Base-by-base conservation (phyloP, 2,797 vertebrate species). In the Pipistrellus pygmaeus region DNA sequence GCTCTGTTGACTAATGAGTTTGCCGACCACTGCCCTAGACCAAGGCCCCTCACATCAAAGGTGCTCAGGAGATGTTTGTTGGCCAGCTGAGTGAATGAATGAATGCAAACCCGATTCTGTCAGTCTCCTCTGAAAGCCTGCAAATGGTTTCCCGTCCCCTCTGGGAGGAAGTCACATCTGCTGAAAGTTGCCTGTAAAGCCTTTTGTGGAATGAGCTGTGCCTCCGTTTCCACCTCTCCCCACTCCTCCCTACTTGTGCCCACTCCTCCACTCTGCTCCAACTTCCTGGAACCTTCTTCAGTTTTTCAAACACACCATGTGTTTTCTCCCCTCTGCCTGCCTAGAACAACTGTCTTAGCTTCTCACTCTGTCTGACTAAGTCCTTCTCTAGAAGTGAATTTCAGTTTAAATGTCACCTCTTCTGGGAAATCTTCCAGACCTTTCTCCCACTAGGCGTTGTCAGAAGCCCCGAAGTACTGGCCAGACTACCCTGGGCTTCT, bases 201-300 rank as follows among this genome's bases (percentile, higher is more conserved):
- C 38, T 48, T 44, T 53, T 0, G 0, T 51, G 62, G 46, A 57
- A 20, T 32, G 51, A 6, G 57, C 53, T 23, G n/a, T 41, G 2
- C n/a, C 41, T 77, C 2, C 2, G 2, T 85, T 25, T 73, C 27
- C 18, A 15, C n/a, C 10, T 90, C 44, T 51, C 11, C 41, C 46
- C 8, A 2, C 9, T 51, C 44, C 18, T 46, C 32, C 35, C 72
- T 6, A 3, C 9, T 48, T 27, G 17, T 38, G 23, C 44, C 71
- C 10, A 3, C 12, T 51, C 38, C 23, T 46, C 30, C 62, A 7
- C 18, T 57, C 57, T 57, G 41, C 55, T 86, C 71, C 51, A 48
- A 7, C 25, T 90, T 87, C 94, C 95, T 1, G 15, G 84, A 93
- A 91, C 88, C 68, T 88, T 62, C 86, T 73, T 88, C 46, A 53